Base-by-base conservation (phyloP, 1,140 invertebrate species). In the Hydropsyche tenuis region DNA sequence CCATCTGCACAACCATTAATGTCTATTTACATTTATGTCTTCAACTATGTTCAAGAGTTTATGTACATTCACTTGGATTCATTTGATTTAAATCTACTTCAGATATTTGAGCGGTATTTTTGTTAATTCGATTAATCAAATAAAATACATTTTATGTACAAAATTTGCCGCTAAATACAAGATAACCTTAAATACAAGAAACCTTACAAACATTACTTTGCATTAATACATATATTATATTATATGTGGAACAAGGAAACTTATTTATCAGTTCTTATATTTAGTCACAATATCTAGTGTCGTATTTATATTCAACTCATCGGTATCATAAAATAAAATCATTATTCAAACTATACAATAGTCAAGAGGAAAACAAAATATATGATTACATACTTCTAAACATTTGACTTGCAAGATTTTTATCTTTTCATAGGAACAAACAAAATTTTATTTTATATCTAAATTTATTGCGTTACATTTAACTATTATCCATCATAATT, bases 401-500 rank as follows among this genome's bases (percentile, higher is more conserved):
- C n/a, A n/a, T 45, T 45, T 45, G 43, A 45, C 7, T n/a, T 9
- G 43, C 30, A 37, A 37, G 9, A 37, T 37, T 37, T 4, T 37
- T 37, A 51, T 51, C 5, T 51, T 20, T n/a, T 51, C 14, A 51
- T 16, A 51, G 18, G 18, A 51, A 51, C 18, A 20, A 14, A n/a
- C 5, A 51, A 45, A 45, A 45, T 7, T 45, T 9, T 45, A 45
- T 45, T 45, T 45, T 45, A 45, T 45, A 9, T 45, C n/a, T 45
- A 9, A 9, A 20, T 51, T 51, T 51, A 51, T 51, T 37, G 30
- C 30, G 9, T 37, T 37, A 4, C 3, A 37, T 9, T 37, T 9
- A 9, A 65, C n/a, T 14, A 42, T 69, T 63, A 77, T 0, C 69
- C 63, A 53, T 77, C 72, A n/a, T 74, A 77, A 25, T 72, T 69